Evolutionary conservation across 1,140 invertebrate genomes (phyloP).

Genomic region (Drosophila arawakana): DNA sequence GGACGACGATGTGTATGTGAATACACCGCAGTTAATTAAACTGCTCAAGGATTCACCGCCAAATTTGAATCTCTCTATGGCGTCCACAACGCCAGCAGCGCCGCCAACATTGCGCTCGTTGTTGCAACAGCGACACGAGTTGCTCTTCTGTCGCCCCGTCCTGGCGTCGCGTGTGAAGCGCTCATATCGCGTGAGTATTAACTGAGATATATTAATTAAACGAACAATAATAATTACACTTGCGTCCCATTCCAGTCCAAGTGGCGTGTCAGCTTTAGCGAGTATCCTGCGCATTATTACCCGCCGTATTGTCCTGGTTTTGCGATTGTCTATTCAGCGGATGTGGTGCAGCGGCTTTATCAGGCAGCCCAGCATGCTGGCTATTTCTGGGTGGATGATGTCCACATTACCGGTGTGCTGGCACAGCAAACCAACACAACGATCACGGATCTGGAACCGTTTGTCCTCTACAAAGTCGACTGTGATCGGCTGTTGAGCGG

Average conservation of each 20-base stretch:
- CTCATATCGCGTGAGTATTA: constrained; percentile 85
- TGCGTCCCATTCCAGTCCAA: constrained; percentile 86
- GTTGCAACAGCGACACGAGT: constrained; percentile 74
- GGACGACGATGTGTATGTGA: constrained; percentile 93
- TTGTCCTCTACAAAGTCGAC: constrained; percentile 84
- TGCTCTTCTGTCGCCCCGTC: constrained; percentile 87
- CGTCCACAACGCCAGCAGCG: background rate
- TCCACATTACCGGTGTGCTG: constrained; percentile 91
- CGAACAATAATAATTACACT: background rate
- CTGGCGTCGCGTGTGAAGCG: constrained; percentile 86
- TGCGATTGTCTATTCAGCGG: constrained; percentile 90
- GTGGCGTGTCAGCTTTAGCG: constrained; percentile 90
- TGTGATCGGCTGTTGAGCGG: constrained; percentile 66
- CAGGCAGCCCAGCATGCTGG: constrained; percentile 86
- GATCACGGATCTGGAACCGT: constrained; percentile 85
- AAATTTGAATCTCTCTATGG: constrained; percentile 16
- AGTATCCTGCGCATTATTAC: constrained; percentile 88
- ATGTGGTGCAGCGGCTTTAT: constrained; percentile 89
- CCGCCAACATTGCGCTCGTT: constrained; percentile 15
- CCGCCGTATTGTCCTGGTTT: constrained; percentile 91
- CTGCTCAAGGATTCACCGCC: constrained; percentile 85
- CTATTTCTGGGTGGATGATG: constrained; percentile 95
- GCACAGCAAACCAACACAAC: constrained; percentile 87
- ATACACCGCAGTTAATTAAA: constrained; percentile 87
- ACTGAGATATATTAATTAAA: background rate